A percentile compares a stretch with the other conserved stretches of the same genome.
Evolutionary conservation across 2,888 invertebrate species (phyloP).

Genomic region (Dryadula phaetusa): DNA sequence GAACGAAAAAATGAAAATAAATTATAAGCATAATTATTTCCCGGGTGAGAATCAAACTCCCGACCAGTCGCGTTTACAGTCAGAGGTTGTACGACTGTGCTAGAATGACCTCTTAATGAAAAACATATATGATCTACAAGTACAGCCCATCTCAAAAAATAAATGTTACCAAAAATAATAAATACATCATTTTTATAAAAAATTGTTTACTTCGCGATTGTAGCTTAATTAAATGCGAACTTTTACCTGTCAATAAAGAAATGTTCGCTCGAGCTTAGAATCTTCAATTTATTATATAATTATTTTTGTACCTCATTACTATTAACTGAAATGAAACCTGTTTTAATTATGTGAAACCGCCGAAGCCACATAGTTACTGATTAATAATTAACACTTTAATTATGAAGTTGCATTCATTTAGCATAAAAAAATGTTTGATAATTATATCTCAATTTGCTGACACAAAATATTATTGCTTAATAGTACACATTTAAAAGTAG

Average conservation of each 20-base stretch:
- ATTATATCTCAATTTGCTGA: not conserved
- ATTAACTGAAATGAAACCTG: constrained; percentile 43
- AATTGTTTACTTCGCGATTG: constrained; percentile 26
- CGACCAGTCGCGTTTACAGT: too few species aligned
- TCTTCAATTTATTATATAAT: constrained; percentile 18
- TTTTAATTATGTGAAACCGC: constrained; percentile 62
- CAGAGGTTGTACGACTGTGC: too few species aligned
- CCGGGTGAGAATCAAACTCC: too few species aligned
- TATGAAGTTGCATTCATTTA: constrained; percentile 31
- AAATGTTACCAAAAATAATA: not conserved
- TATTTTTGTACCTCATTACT: constrained; percentile 33
- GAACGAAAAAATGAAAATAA: too few species aligned
- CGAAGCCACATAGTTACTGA: constrained; percentile 43
- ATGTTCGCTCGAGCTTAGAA: not conserved
- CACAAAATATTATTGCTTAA: not conserved
- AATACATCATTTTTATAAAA: not conserved
- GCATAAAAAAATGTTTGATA: constrained; percentile 1
- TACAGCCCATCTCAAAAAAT: not conserved
- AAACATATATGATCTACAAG: too few species aligned
- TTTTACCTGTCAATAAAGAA: constrained; percentile 21
- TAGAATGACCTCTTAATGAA: too few species aligned
- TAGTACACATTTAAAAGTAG: too few species aligned
- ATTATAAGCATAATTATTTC: too few species aligned
- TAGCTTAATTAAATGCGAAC: constrained; percentile 11
- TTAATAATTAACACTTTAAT: constrained; percentile 46